Evolutionary conservation across 2,113 vertebrate species (phyloP).

Genomic region (Propithecus coquereli): DNA sequence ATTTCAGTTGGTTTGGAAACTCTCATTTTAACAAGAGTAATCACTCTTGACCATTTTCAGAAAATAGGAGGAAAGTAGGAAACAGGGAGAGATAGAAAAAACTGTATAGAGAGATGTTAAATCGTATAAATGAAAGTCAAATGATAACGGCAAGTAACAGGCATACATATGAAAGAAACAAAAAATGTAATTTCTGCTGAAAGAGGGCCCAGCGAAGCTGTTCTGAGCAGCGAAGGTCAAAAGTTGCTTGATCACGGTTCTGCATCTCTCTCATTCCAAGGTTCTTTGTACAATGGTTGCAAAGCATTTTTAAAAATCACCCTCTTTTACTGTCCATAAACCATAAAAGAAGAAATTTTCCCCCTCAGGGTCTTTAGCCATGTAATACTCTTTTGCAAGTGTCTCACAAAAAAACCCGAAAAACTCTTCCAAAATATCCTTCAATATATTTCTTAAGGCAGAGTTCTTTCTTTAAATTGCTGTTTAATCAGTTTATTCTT

Average conservation of each 20-base stretch:
- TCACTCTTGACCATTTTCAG: not conserved
- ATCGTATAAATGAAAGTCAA: conserved; percentile 17
- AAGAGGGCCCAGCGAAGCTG: not conserved
- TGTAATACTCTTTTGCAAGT: not conserved
- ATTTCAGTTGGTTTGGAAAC: not conserved
- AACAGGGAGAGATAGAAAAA: not conserved
- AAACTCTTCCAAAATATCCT: not conserved
- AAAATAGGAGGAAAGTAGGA: not conserved
- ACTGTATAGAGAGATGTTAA: not conserved
- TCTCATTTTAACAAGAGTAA: not conserved
- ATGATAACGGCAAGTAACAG: not conserved
- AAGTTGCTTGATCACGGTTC: not conserved
- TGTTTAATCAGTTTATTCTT: not conserved
- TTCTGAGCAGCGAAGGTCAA: conserved; percentile 35
- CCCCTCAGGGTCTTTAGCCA: not conserved
- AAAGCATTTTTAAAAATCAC: conserved; percentile 19
- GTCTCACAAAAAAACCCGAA: not conserved
- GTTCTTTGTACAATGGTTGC: not conserved
- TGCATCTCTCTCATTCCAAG: not conserved
- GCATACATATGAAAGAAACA: not conserved
- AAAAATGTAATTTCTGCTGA: conserved; percentile 9
- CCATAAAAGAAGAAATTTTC: conserved; percentile 53
- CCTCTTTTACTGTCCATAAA: conserved; percentile 50
- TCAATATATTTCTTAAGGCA: not conserved
- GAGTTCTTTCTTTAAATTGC: not conserved